phyloP scores from a whole-genome alignment of 2,797 vertebrate genomes.

The Lagodon rhomboides region DNA sequence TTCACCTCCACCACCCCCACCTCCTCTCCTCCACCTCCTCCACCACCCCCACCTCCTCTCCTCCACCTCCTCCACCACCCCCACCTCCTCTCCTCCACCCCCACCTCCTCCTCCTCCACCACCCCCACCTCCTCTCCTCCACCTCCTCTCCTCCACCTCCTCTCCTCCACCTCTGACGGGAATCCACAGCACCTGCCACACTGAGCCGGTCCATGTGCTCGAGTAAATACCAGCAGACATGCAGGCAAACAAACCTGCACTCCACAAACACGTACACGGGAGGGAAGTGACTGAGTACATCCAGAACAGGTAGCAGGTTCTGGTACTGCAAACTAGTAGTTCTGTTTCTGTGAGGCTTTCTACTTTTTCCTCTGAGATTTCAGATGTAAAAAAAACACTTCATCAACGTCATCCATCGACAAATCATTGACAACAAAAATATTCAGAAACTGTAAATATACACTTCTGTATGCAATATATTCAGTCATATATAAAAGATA shows the following conservation, averaged over 20 bases:
- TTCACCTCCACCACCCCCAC: neutral
- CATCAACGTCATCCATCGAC: no score
- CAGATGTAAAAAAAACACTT: no score
- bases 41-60: no score
- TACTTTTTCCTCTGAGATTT: neutral
- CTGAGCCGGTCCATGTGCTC: conserved; percentile 18
- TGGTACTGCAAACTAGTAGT: neutral
- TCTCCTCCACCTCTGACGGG: conserved; percentile 52
- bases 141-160: no score
- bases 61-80: conserved; percentile 4
- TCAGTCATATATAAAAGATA: no score
- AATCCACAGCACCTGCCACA: conserved; percentile 72
- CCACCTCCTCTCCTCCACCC: no score
- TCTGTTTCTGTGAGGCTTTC: neutral
- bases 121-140: no score
- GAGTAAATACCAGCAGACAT: conserved; percentile 54
- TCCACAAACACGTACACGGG: conserved; percentile 22
- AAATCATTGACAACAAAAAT: no score
- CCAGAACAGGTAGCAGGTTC: neutral
- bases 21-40: conserved; percentile 11
- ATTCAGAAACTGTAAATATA: no score
- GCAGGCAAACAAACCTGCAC: conserved; percentile 39
- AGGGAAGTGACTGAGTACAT: neutral
- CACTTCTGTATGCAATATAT: no score
- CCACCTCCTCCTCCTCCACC: no score